These are phyloP conservation scores for Helogale parvula DNA, from an alignment of 2,113 vertebrate genomes.

Conservation along the genomic window DNA sequence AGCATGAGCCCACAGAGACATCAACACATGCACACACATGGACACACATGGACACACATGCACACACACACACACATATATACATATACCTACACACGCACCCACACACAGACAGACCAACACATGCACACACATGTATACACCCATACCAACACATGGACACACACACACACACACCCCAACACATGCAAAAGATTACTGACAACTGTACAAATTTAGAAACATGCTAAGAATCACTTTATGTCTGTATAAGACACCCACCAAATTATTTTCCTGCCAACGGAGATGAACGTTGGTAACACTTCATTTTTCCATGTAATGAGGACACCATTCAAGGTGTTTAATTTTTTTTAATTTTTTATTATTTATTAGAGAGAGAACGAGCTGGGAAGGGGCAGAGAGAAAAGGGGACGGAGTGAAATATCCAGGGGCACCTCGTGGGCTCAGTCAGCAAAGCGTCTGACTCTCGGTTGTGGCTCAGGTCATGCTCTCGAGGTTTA, in stretches of 20 bases:
- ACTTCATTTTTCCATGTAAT: background rate
- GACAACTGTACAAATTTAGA: background rate
- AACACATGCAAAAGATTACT: background rate
- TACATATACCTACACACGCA: background rate
- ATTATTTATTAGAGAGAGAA: too few relatives aligned
- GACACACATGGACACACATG: background rate
- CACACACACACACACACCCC: background rate
- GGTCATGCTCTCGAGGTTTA: too few relatives aligned
- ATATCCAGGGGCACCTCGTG: too few relatives aligned
- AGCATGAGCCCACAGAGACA: background rate
- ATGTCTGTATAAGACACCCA: background rate
- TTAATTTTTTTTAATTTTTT: background rate
- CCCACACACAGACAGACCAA: background rate
- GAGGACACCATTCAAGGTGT: background rate
- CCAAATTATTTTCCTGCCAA: slow-evolving; percentile 9
- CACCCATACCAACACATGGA: background rate
- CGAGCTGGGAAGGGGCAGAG: too few relatives aligned
- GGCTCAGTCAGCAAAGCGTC: too few relatives aligned
- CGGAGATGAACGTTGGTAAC: background rate
- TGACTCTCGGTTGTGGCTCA: too few relatives aligned
- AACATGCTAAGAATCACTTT: background rate
- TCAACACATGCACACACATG: too few relatives aligned
- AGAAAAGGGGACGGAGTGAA: too few relatives aligned
- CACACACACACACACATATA: too few relatives aligned
- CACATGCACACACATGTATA: background rate